These are phyloP conservation scores for Rhinogobius similis DNA, from an alignment of 2,113 vertebrate genomes.

Conservation along the genomic window DNA sequence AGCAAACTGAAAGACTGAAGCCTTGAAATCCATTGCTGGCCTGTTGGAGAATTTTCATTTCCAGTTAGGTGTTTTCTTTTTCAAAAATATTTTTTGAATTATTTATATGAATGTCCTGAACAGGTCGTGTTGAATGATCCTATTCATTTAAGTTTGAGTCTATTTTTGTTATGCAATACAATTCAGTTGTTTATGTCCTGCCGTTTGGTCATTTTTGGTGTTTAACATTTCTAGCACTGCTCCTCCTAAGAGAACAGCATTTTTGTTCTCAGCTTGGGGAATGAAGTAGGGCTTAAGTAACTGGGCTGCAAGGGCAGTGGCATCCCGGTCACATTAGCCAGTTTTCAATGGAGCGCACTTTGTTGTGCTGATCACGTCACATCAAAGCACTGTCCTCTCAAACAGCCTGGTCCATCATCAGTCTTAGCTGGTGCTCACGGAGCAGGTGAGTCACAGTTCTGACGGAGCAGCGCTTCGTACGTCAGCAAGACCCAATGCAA, in stretches of 20 bases:
- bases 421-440: constrained; percentile 60
- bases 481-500: constrained; percentile 56
- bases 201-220: constrained; percentile 1
- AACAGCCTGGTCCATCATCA: constrained; percentile 50
- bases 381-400: constrained; percentile 42
- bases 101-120: constrained; percentile 82
- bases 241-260: constrained; percentile 4
- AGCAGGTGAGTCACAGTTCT: constrained; percentile 73
- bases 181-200: constrained; percentile 11
- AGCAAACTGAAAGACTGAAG: constrained; percentile 38
- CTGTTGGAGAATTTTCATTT: constrained; percentile 57
- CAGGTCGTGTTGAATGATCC: constrained; percentile 62
- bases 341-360: constrained; percentile 34
- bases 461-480: constrained; percentile 43
- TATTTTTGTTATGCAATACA: constrained; percentile 30
- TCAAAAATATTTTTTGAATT: constrained; percentile 79
- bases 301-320: constrained; percentile 10
- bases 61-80: constrained; percentile 48
- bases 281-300: constrained; percentile 2
- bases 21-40: constrained; percentile 48
- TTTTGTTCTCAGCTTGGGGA: constrained; percentile 8
- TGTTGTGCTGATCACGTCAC: constrained; percentile 58
- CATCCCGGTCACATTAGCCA: constrained; percentile 11
- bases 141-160: constrained; percentile 45
- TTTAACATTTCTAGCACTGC: neutral